Conservation (phyloP, 2,113 vertebrate species). For the Cricetomys ansorgei region DNA sequence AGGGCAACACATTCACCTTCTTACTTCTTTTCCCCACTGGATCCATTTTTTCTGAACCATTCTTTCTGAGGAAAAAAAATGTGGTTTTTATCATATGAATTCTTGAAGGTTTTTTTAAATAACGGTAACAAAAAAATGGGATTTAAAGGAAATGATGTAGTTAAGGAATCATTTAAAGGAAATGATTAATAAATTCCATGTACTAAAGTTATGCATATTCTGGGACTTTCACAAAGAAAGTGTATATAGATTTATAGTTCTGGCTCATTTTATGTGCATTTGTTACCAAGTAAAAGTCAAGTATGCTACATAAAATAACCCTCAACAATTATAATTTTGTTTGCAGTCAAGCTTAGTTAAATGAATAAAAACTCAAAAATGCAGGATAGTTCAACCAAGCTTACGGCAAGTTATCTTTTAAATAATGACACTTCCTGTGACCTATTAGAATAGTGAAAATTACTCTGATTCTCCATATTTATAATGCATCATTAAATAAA, state of each 20-base stretch:
- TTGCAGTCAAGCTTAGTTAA: slow-evolving; percentile 1
- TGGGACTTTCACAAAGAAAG: slow-evolving; percentile 41
- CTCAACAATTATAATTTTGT: background rate
- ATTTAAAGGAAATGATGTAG: background rate
- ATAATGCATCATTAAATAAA: slow-evolving; percentile 1
- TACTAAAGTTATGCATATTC: background rate
- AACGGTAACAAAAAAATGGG: background rate
- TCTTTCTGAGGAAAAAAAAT: background rate
- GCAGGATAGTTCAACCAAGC: background rate
- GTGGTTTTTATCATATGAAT: background rate
- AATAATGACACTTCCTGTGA: slow-evolving; percentile 41
- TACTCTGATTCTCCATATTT: background rate
- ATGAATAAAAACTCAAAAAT: slow-evolving; percentile 31
- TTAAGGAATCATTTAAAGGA: too few species aligned
- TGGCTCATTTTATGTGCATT: background rate
- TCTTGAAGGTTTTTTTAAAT: slow-evolving; percentile 41
- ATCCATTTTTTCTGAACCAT: slow-evolving; percentile 19
- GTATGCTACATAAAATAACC: slow-evolving; percentile 22
- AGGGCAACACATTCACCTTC: background rate
- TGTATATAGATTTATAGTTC: slow-evolving; percentile 10
- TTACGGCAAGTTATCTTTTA: slow-evolving; percentile 14
- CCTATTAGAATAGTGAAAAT: background rate
- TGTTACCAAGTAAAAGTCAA: slow-evolving; percentile 14
- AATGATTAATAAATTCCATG: background rate
- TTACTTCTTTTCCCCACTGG: slow-evolving; percentile 25